Evolutionary conservation across 2,888 invertebrate species (phyloP), one percentile per base, ranked within the genome.

Genomic region (Tipula vernalis): DNA sequence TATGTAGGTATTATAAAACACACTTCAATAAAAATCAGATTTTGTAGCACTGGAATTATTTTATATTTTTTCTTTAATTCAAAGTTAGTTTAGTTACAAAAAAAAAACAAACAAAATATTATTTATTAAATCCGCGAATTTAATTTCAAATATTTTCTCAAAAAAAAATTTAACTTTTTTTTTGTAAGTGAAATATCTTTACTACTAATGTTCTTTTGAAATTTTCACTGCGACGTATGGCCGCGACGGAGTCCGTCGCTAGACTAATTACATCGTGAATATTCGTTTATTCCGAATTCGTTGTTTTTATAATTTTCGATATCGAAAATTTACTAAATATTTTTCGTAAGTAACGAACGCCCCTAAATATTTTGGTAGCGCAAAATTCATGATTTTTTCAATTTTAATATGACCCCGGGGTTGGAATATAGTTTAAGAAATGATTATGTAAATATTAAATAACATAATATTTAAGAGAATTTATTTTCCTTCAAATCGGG

Each of bases 241-340:
- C 87, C 88, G 88, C 88, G 88, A 88, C 88, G 88, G 88, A 87
- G 87, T 87, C 88, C 88, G 88, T 87, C 87, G 87, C 87, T 87
- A 87, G 87, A 88, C 88, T 88, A 85, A 87, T n/a, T 51, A 8
- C 36, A 84, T 84, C 84, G 84, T 84, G 15, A 4, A 44, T 86
- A 42, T 86, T 86, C 86, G 86, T 42, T 47, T 86, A 47, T 86
- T 86, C 36, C 84, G 84, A 84, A 84, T 84, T 84, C 15, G 41
- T 84, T 84, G 71, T 71, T 71, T 71, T 71, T 71, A 10, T 71
- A 71, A 28, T 71, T 71, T 71, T 71, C 71, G 71, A 71, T 71
- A 10, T 71, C 71, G 71, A 71, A 71, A 28, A 71, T 71, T 8
- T 8, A 12, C 1, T 57, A 71, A 28, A 28, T 28, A 71, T 71